Base-by-base conservation (phyloP, 2,113 vertebrate genomes). In the Lathamus discolor region DNA sequence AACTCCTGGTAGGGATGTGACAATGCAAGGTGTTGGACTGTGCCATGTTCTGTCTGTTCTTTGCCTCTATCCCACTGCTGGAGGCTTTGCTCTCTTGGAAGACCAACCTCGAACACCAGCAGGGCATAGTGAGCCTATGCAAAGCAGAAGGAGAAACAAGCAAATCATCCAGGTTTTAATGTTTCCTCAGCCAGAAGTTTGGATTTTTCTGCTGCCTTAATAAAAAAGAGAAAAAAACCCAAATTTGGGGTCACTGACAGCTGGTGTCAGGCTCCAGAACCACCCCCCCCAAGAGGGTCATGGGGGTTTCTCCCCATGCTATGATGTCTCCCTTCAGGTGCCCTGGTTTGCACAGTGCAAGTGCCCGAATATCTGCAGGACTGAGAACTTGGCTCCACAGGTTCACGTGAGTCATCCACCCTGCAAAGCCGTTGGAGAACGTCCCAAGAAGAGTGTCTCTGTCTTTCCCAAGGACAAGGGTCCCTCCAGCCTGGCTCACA, bases 311-410 rank as follows among this genome's bases (percentile, higher is more conserved):
- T 23, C 98, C 98, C 98, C 99, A 99, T 33, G 97, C 98, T 31
- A 98, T 66, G 54, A 98, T 86, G 1, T 99, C 98, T 23, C 98
- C 99, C 90, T 73, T 77, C 24, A 17, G 37, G 2, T 83, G 93
- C 59, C 46, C 85, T 6, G 66, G 59, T 25, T 88, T 96, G 94
- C 98, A 99, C 13, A 86, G 94, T 46, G 98, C 98, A 61, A 98
- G 97, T 20, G 97, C 92, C 18, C 95, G 93, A 6, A 99, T 96
- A 24, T 98, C 98, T 1, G 83, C 64, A 5, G 95, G 74, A 25
- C 92, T 90, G 14, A 98, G 97, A 7, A 98, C 97, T 2, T 97
- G 97, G 96, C 98, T 98, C 98, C 99, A 99, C 64, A 98, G 76
- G 52, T 98, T 97, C 82, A 99, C 83, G 2, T 97, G 97, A 1